phyloP scores from a whole-genome alignment of 2,113 vertebrate species.

The Labeo catla region DNA sequence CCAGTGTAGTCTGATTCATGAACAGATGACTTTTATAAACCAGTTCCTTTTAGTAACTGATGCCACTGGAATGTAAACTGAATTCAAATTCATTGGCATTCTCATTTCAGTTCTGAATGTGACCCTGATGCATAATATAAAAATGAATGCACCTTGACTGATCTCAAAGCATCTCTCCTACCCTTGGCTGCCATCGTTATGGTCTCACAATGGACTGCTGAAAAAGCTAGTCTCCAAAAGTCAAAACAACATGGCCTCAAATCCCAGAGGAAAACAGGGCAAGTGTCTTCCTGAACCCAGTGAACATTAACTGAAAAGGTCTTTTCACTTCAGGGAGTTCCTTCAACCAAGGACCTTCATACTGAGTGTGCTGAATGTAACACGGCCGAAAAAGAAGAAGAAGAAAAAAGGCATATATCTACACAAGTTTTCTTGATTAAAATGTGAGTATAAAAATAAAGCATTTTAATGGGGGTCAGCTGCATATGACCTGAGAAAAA shows the following conservation, averaged over 20 bases:
- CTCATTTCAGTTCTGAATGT: background rate
- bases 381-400: background rate
- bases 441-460: background rate
- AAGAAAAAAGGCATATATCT: background rate
- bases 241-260: slow-evolving; percentile 20
- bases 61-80: background rate
- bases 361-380: slow-evolving; percentile 7
- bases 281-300: slow-evolving; percentile 17
- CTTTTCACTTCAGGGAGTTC: slow-evolving; percentile 30
- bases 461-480: background rate
- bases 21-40: background rate
- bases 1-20: background rate
- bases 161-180: background rate
- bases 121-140: background rate
- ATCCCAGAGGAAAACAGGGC: slow-evolving; percentile 34
- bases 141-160: background rate
- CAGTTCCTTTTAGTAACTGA: background rate
- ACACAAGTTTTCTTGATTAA: background rate
- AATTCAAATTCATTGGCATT: background rate
- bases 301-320: slow-evolving; percentile 30
- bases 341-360: slow-evolving; percentile 12
- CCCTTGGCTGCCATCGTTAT: background rate
- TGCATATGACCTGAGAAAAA: background rate
- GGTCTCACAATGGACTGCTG: slow-evolving; percentile 35
- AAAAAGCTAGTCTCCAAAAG: slow-evolving; percentile 38